phyloP scores from a whole-genome alignment of 1,140 invertebrate species.

The Spodoptera litura region DNA sequence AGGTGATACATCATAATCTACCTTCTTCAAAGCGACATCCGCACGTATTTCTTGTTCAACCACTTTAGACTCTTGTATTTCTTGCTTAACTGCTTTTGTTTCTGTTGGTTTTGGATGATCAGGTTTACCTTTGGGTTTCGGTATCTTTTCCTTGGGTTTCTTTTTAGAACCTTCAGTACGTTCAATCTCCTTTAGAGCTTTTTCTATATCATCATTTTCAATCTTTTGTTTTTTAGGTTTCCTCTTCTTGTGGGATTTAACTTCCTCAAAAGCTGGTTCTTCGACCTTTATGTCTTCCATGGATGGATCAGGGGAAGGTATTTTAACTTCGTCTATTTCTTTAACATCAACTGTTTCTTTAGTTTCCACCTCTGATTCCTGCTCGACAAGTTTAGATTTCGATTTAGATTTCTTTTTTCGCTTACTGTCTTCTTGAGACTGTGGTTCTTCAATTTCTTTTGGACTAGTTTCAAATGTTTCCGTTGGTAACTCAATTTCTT shows the following conservation, averaged over 20 bases:
- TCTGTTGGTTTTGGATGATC: conserved; percentile 40
- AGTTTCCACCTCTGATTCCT: not conserved
- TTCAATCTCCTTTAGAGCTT: conserved; percentile 72
- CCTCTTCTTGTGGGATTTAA: conserved; percentile 83
- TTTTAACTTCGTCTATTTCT: not conserved
- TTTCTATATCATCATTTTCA: conserved; percentile 88
- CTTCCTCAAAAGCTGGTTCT: conserved; percentile 40
- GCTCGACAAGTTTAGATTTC: conserved; percentile 1
- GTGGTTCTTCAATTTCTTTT: not conserved
- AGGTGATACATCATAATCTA: not conserved
- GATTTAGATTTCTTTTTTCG: conserved; percentile 38
- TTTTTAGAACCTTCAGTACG: conserved; percentile 55
- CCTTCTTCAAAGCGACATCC: not conserved
- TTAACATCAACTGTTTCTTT: not conserved
- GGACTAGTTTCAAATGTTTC: not conserved
- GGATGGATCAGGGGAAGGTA: conserved; percentile 7
- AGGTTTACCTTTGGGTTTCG: conserved; percentile 57
- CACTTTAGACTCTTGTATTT: conserved; percentile 4
- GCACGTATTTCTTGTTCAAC: not conserved
- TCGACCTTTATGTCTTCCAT: not conserved
- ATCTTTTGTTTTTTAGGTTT: conserved; percentile 71
- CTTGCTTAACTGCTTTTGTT: not conserved
- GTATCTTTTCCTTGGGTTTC: conserved; percentile 57
- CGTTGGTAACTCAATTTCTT: not conserved
- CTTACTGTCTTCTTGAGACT: not conserved